Evolutionary conservation across 2,113 vertebrate genomes (phyloP).

Genomic region (Erythrocebus patas): DNA sequence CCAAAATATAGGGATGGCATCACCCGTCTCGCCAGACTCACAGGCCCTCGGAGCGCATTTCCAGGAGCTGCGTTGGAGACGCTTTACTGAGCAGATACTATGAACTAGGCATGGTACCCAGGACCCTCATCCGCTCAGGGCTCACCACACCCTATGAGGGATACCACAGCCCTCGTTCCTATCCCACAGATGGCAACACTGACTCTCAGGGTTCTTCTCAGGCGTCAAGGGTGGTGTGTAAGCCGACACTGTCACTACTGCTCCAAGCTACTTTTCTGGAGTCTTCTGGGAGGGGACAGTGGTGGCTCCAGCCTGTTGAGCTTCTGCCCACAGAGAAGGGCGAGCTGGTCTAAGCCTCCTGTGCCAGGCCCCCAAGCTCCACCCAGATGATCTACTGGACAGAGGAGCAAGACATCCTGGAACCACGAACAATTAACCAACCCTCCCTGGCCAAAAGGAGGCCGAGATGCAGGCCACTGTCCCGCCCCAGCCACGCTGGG

Average conservation of each 20-base stretch:
- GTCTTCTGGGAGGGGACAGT: not conserved
- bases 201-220: not conserved
- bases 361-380: not conserved
- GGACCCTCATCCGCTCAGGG: not conserved
- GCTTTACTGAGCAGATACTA: not conserved
- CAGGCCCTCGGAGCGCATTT: not conserved
- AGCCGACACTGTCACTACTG: not conserved
- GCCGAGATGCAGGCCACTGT: not conserved
- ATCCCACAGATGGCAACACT: not conserved
- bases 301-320: not conserved
- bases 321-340: not conserved
- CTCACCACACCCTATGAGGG: rapidly evolving
- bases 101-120: not conserved
- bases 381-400: not conserved
- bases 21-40: rapidly evolving
- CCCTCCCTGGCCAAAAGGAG: too few species aligned
- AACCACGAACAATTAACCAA: not conserved
- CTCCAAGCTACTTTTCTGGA: not conserved
- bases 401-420: not conserved
- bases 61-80: not conserved
- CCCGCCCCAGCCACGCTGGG: too few species aligned
- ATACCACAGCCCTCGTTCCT: not conserved
- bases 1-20: not conserved
- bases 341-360: rapidly evolving
- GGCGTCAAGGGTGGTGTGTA: not conserved